Percentiles rank a stretch among this genome's conserved stretches.
Conservation (phyloP, 2,797 vertebrate species). For the Ispidina lecontei region DNA sequence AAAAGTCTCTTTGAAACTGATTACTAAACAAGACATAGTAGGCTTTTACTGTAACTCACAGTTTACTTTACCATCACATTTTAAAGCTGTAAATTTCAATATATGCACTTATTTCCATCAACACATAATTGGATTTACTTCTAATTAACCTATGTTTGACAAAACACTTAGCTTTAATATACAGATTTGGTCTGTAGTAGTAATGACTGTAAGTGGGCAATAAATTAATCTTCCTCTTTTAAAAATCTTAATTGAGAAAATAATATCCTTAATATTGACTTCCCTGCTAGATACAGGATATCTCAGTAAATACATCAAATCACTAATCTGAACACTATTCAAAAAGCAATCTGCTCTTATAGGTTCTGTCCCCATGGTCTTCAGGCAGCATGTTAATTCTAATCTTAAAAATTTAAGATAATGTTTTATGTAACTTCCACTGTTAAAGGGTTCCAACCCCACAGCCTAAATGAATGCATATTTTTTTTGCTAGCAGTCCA, state of each 20-base stretch:
- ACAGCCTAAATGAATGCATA: background rate
- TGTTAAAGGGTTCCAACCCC: conserved; percentile 8
- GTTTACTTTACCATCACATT: conserved; percentile 51
- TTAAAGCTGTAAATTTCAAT: conserved; percentile 59
- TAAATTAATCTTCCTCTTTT: conserved; percentile 49
- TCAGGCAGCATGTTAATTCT: background rate
- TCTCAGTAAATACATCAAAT: background rate
- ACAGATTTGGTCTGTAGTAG: conserved; percentile 30
- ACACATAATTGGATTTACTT: conserved; percentile 64
- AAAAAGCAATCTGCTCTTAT: background rate
- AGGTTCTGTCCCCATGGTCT: background rate
- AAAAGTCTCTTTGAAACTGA: conserved; percentile 36
- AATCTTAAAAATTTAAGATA: conserved; percentile 16
- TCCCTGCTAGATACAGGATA: conserved; percentile 16
- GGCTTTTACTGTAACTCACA: conserved; percentile 25
- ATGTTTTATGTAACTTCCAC: background rate
- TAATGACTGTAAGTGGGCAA: conserved; percentile 42
- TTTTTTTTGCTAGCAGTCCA: background rate
- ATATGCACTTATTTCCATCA: conserved; percentile 47
- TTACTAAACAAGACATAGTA: conserved; percentile 17
- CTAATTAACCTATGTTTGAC: conserved; percentile 67
- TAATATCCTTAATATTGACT: background rate
- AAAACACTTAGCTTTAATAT: conserved; percentile 62
- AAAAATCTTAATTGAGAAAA: conserved; percentile 43
- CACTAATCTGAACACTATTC: background rate